These are phyloP conservation scores for Mugil cephalus DNA, from an alignment of 2,113 vertebrate species.

Conservation along the genomic window DNA sequence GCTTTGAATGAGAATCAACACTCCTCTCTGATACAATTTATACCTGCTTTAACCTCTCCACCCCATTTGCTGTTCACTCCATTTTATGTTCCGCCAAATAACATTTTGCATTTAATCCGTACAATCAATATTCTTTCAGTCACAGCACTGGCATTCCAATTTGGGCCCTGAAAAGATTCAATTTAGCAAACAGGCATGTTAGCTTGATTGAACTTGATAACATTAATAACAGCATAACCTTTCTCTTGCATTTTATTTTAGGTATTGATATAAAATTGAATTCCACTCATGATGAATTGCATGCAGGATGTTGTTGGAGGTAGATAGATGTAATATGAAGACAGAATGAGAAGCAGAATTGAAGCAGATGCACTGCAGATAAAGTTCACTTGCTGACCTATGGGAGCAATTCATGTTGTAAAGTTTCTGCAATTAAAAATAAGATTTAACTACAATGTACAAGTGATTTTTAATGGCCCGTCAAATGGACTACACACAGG, in stretches of 20 bases:
- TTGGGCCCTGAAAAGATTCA: conserved; percentile 37
- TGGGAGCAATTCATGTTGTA: no score
- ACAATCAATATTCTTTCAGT: conserved; percentile 57
- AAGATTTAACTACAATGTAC: no score
- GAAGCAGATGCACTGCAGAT: no score
- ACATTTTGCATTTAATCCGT: conserved; percentile 51
- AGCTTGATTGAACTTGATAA: conserved; percentile 36
- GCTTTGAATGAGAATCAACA: conserved; percentile 46
- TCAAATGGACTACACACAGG: no score
- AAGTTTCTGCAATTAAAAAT: no score
- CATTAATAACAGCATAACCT: conserved; percentile 30
- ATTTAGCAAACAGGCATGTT: conserved; percentile 50
- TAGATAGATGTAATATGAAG: no score
- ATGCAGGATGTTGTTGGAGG: conserved; percentile 6
- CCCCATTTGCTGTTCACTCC: neutral
- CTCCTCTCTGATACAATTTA: conserved; percentile 19
- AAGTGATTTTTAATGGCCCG: no score
- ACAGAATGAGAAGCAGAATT: no score
- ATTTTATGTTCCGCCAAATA: conserved; percentile 39
- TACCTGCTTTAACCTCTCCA: conserved; percentile 20
- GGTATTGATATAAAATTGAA: neutral
- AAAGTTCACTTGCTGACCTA: no score
- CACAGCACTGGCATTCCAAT: conserved; percentile 46
- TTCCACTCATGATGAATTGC: conserved; percentile 6
- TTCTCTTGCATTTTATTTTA: conserved; percentile 20